Conservation (phyloP, 2,797 vertebrate genomes). For the Chelon auratus region DNA sequence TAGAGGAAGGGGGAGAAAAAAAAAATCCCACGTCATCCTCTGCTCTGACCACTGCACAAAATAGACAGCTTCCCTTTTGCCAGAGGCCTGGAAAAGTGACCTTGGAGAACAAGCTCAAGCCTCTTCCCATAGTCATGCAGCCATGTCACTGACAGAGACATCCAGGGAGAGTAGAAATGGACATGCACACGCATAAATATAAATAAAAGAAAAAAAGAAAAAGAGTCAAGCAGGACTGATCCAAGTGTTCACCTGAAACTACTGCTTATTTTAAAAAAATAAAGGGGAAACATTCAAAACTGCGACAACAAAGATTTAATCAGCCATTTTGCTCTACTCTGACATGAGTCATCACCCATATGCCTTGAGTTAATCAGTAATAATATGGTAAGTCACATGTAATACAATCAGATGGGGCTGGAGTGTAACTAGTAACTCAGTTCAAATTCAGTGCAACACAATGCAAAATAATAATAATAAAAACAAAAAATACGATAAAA, state of each 20-base stretch:
- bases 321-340: conserved; percentile 37
- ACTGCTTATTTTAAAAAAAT: conserved; percentile 17
- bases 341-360: conserved; percentile 27
- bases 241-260: conserved; percentile 38
- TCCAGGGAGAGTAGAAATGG: conserved; percentile 40
- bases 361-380: conserved; percentile 59
- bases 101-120: conserved; percentile 71
- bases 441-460: conserved; percentile 34
- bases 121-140: conserved; percentile 68
- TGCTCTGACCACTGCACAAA: conserved; percentile 71
- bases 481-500: neutral
- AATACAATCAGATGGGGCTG: conserved; percentile 31
- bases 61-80: conserved; percentile 67
- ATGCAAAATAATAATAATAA: neutral
- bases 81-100: conserved; percentile 75
- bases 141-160: conserved; percentile 58
- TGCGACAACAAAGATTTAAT: conserved; percentile 24
- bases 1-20: conserved; percentile 10
- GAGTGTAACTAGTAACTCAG: conserved; percentile 39
- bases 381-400: conserved; percentile 44
- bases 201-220: conserved; percentile 1
- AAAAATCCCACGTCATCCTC: conserved; percentile 48
- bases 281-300: neutral
- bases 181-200: conserved; percentile 34
- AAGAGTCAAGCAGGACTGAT: conserved; percentile 38